Conservation (phyloP, 2,113 vertebrate species). For the Ailurus styani region DNA sequence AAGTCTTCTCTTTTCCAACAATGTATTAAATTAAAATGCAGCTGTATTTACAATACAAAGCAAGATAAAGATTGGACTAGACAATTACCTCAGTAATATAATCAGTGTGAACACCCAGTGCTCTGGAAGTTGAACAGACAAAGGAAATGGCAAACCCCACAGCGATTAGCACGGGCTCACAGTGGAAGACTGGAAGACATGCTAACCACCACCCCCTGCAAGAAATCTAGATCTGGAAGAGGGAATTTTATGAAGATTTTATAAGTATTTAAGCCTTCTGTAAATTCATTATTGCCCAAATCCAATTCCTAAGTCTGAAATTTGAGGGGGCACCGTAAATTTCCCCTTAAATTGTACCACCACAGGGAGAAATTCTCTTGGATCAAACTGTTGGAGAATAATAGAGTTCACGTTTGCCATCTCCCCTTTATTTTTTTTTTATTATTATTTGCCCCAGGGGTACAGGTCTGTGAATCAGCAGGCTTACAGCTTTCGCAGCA, state of each 20-base stretch:
- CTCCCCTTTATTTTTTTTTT: too few relatives aligned
- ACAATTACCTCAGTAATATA: background rate
- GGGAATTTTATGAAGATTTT: background rate
- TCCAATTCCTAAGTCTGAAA: background rate
- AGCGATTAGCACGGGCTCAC: background rate
- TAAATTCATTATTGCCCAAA: background rate
- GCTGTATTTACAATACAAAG: background rate
- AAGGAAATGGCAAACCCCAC: background rate
- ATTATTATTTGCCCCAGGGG: too few relatives aligned
- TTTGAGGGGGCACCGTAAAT: rapidly evolving
- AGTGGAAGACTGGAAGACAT: background rate
- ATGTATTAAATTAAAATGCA: background rate
- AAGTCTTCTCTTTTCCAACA: background rate
- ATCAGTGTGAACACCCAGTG: background rate
- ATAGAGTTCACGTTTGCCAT: background rate
- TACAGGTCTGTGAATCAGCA: too few relatives aligned
- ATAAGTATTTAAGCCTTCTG: background rate
- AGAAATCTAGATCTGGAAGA: background rate
- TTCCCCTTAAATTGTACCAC: background rate
- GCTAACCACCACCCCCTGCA: too few relatives aligned
- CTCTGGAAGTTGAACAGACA: background rate
- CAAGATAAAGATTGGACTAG: background rate
- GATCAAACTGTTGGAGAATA: background rate
- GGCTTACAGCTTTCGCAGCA: too few relatives aligned
- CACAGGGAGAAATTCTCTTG: background rate